These are phyloP conservation scores for Porites cylindrica DNA, from an alignment of 92 coral and sea anemone genomes.

Conservation along the genomic window DNA sequence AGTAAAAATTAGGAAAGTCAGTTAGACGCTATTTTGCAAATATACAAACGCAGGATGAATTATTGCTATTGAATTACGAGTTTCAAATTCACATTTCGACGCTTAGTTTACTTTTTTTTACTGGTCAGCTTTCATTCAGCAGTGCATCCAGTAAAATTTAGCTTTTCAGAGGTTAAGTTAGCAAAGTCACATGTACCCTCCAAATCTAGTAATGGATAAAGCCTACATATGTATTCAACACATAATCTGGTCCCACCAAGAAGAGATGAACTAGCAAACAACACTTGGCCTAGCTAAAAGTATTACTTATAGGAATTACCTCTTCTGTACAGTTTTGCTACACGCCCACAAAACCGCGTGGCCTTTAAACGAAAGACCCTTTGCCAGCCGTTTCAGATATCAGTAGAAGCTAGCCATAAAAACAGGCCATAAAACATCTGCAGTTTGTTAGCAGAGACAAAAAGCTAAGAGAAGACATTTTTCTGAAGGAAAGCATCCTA, in stretches of 20 bases:
- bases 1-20: background rate
- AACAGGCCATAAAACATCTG: background rate
- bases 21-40: background rate
- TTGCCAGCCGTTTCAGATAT: background rate
- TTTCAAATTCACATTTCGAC: too few species aligned
- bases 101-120: too few species aligned
- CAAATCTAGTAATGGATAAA: background rate
- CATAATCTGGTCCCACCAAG: background rate
- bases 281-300: background rate
- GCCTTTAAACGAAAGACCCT: background rate
- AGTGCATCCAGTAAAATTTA: too few species aligned
- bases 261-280: background rate
- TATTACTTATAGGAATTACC: background rate
- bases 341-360: background rate
- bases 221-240: background rate
- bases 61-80: too few species aligned
- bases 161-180: too few species aligned
- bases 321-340: background rate
- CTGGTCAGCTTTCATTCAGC: too few species aligned
- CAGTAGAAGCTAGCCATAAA: background rate
- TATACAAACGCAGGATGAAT: too few species aligned
- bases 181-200: too few species aligned
- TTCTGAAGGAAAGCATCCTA: background rate
- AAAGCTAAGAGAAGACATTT: background rate
- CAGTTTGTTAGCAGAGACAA: background rate